Conservation (phyloP, 2,888 invertebrate genomes). For the Zaprionus lineosus region DNA sequence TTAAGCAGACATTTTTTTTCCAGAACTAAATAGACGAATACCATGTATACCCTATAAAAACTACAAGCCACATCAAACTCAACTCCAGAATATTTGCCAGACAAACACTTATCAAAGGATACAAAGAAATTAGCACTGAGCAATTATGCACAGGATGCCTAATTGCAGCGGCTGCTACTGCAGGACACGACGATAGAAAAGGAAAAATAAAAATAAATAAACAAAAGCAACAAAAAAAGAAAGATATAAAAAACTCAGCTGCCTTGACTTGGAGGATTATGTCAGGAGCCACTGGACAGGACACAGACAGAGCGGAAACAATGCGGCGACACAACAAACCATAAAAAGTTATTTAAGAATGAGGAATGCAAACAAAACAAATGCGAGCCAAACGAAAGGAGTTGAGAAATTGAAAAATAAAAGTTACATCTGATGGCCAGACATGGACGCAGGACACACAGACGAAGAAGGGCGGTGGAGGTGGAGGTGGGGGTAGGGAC, state of each 20-base stretch:
- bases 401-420: slow-evolving; percentile 79
- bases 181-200: slow-evolving; percentile 14
- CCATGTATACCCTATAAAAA: no score
- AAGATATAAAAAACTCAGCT: slow-evolving; percentile 4
- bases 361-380: slow-evolving; percentile 6
- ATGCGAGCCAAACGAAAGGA: slow-evolving; percentile 20
- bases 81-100: neutral
- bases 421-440: slow-evolving; percentile 55
- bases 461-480: neutral
- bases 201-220: neutral
- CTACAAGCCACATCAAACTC: no score
- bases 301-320: slow-evolving; percentile 34
- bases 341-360: slow-evolving; percentile 20
- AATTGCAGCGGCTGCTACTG: slow-evolving; percentile 32
- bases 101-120: no score
- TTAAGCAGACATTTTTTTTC: no score
- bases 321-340: slow-evolving; percentile 47
- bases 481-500: neutral
- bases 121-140: slow-evolving; percentile 5
- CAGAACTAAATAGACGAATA: no score
- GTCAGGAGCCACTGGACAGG: slow-evolving; percentile 29
- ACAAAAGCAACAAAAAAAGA: neutral
- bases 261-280: slow-evolving; percentile 22
- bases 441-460: slow-evolving; percentile 3
- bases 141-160: slow-evolving; percentile 42